A percentile compares a stretch with the other conserved stretches of the same genome.
phyloP scores from a whole-genome alignment of 2,797 vertebrate genomes.

The Vireo griseus region DNA sequence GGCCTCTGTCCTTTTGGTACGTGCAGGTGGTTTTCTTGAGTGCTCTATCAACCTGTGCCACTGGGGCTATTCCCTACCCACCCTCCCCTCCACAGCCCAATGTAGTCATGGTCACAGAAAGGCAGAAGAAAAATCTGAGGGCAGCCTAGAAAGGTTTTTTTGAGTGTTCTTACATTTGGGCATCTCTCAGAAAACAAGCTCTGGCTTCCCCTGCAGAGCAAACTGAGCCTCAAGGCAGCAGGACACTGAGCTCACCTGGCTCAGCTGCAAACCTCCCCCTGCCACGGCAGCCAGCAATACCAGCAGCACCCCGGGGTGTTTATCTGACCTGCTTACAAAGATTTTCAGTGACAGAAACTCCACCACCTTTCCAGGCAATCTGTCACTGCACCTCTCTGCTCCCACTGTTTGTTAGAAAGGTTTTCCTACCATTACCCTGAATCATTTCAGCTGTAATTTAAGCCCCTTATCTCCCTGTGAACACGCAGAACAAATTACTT shows the following conservation, averaged over 20 bases:
- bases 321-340: not conserved
- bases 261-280: not conserved
- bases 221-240: not conserved
- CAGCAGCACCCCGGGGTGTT: not conserved
- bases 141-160: not conserved
- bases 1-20: no score
- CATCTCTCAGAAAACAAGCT: not conserved
- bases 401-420: not conserved
- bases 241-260: accelerated
- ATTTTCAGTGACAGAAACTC: not conserved
- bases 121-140: not conserved
- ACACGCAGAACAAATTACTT: not conserved
- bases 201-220: not conserved
- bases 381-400: not conserved
- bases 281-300: accelerated
- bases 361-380: not conserved
- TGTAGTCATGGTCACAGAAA: accelerated
- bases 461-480: not conserved
- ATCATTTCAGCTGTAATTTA: not conserved
- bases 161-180: not conserved
- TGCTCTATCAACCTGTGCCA: not conserved
- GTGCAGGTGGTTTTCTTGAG: not conserved
- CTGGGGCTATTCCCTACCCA: not conserved
- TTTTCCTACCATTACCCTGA: not conserved
- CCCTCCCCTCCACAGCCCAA: not conserved